Evolutionary conservation across 1,140 invertebrate genomes (phyloP).

Genomic region (Ctenoplectra terminalis): DNA sequence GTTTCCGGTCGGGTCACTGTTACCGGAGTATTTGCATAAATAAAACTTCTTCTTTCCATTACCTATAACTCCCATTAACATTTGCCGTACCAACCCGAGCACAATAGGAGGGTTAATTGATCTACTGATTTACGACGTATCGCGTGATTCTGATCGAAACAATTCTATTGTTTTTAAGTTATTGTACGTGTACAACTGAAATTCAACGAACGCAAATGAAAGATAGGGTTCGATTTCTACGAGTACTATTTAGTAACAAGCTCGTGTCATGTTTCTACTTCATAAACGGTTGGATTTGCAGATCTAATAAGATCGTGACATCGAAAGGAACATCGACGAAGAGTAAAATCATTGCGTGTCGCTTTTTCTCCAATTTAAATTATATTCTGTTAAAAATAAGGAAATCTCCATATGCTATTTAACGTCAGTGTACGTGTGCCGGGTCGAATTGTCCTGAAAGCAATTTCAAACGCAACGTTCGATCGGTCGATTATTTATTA

Average conservation of each 20-base stretch:
- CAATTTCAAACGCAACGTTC: neutral
- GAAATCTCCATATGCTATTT: too few relatives aligned
- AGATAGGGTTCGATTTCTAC: neutral
- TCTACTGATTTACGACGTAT: neutral
- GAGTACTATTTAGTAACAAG: neutral
- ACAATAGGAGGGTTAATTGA: too few relatives aligned
- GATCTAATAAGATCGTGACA: constrained; percentile 37
- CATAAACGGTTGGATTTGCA: neutral
- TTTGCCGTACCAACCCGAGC: too few relatives aligned
- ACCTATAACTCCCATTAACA: neutral
- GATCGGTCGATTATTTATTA: neutral
- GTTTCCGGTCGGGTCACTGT: constrained; percentile 21
- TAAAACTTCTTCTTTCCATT: neutral
- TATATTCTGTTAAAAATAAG: too few relatives aligned
- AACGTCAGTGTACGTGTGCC: too few relatives aligned
- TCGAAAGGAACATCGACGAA: too few relatives aligned
- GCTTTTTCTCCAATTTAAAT: too few relatives aligned
- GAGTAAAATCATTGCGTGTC: too few relatives aligned
- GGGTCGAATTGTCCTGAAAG: neutral
- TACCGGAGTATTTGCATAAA: neutral
- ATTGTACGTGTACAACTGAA: neutral
- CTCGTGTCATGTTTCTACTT: constrained; percentile 17
- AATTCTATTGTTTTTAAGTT: too few relatives aligned
- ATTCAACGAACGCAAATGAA: neutral
- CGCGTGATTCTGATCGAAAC: neutral